Base-by-base conservation (phyloP, 1,140 invertebrate species). In the Rhynchophorus ferrugineus region DNA sequence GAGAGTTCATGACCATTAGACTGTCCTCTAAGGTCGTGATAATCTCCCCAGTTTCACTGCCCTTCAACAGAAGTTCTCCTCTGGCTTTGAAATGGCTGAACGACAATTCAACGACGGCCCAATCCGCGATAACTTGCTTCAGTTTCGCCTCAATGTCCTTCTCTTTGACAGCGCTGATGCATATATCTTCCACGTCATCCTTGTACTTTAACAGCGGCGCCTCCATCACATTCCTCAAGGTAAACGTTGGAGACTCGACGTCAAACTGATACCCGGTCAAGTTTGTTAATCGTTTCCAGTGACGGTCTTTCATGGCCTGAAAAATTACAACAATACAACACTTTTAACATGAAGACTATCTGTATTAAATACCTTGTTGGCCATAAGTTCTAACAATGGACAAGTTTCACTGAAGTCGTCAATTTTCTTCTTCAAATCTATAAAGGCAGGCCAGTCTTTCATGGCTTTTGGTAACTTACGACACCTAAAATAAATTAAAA, bases 181-280 rank as follows among this genome's bases (percentile, higher is more conserved):
- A 93, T 65, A 92, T 91, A 67, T 92, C 89, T 80, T 92, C 89
- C 50, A 93, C 88, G 62, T 92, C 89, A 64, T 92, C 89, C 66
- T 91, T 92, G 58, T 82, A 78, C 66, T 89, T 75, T 1, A 93
- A 64, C 21, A 93, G 67, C 3, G 89, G 89, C 14, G 88, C 88
- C 72, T 91, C 83, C 75, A 94, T 82, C 11, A 94, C 81, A 67
- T 83, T 84, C 33, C 77, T 81, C 16, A 95, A 70, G 1, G 82
- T 85, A 61, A 93, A 92, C 18, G 78, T 79, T 2, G 86, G 82
- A 36, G 82, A 84, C 49, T 89, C 82, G 6, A 91, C 76, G 61
- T 91, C 83, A 67, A 94, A 88, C 2, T 73, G 67, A 62, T 85
- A 85, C 57, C 79, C 76, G 13, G 80, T 85, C 3, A 87, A 64